A percentile compares a stretch with the other conserved stretches of the same genome.
Conservation (phyloP, 2,888 invertebrate species). For the Dryadula phaetusa region DNA sequence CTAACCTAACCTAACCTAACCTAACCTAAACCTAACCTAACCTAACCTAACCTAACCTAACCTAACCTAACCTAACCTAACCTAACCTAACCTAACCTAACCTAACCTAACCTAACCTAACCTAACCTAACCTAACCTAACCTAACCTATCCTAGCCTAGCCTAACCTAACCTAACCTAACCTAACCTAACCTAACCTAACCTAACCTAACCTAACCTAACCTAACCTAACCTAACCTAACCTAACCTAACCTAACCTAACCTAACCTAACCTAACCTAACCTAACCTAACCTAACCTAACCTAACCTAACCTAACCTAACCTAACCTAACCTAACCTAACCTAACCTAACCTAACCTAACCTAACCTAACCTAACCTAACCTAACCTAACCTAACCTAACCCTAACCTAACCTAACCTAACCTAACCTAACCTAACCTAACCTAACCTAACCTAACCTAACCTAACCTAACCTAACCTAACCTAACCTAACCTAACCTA, state of each 20-base stretch:
- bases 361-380: conserved; percentile 45
- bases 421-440: conserved; percentile 44
- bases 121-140: conserved; percentile 42
- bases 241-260: conserved; percentile 48
- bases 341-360: conserved; percentile 44
- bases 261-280: conserved; percentile 48
- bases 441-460: conserved; percentile 46
- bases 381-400: conserved; percentile 27
- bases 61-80: conserved; percentile 45
- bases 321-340: conserved; percentile 45
- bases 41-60: conserved; percentile 44
- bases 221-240: conserved; percentile 47
- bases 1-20: conserved; percentile 28
- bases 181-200: conserved; percentile 47
- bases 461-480: conserved; percentile 39
- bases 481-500: conserved; percentile 19
- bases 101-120: conserved; percentile 39
- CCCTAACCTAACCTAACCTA: conserved; percentile 11
- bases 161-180: conserved; percentile 46
- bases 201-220: conserved; percentile 47
- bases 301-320: conserved; percentile 41
- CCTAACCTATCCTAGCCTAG: conserved; percentile 43
- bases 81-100: conserved; percentile 45
- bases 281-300: conserved; percentile 46
- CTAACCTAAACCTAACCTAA: conserved; percentile 34